A percentile compares a stretch with the other conserved stretches of the same genome.
These are phyloP conservation scores for Rhynchonema sp. DNA, from an alignment of 2,888 invertebrate genomes.

Conservation along the genomic window DNA sequence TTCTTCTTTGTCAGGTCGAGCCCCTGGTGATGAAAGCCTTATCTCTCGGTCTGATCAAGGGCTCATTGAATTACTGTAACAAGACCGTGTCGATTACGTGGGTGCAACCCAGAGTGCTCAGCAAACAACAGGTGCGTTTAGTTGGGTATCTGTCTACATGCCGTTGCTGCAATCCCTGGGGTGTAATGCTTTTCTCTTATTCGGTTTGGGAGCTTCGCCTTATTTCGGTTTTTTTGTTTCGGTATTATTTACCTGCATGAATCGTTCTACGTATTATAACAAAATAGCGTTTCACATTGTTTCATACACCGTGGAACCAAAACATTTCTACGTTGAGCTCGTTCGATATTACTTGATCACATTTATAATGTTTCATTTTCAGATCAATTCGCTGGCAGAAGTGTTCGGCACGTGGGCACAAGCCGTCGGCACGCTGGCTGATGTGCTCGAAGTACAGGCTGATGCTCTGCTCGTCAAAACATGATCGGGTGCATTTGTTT, in stretches of 20 bases:
- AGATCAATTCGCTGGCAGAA: constrained; percentile 51
- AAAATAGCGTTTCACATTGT: too few relatives aligned
- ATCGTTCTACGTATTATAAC: too few relatives aligned
- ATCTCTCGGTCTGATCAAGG: constrained; percentile 74
- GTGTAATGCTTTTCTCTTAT: too few relatives aligned
- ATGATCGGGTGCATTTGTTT: constrained; percentile 10
- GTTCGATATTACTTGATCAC: too few relatives aligned
- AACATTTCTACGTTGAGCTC: too few relatives aligned
- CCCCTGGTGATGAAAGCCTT: constrained; percentile 91
- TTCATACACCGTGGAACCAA: too few relatives aligned
- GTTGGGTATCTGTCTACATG: too few relatives aligned
- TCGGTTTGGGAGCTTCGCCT: too few relatives aligned
- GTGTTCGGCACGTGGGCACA: constrained; percentile 51
- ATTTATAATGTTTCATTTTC: too few relatives aligned
- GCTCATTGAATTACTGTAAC: constrained; percentile 37
- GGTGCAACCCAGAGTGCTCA: constrained; percentile 63
- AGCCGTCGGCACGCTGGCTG: constrained; percentile 53
- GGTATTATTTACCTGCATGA: too few relatives aligned
- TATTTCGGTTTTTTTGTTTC: too few relatives aligned
- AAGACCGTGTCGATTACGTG: constrained; percentile 55
- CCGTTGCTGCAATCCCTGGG: too few relatives aligned
- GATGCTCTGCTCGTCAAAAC: constrained; percentile 48
- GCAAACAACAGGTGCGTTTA: constrained; percentile 40
- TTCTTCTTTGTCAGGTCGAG: constrained; percentile 44
- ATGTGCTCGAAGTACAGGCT: constrained; percentile 51